Conservation (phyloP, 2,888 invertebrate genomes). For the Galeruca laticollis region DNA sequence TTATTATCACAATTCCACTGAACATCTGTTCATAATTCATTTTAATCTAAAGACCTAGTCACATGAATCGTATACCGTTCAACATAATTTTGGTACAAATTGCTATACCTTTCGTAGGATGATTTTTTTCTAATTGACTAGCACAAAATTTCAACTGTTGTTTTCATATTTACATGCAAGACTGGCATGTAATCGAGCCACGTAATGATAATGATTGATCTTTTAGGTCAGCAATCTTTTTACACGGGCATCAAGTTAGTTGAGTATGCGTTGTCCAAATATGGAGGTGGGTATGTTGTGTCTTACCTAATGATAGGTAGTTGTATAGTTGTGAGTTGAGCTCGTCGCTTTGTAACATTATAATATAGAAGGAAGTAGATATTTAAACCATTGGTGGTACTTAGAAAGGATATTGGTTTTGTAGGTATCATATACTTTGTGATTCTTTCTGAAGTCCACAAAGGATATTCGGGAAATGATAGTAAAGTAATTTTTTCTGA, state of each 20-base stretch:
- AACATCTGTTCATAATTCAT: slow-evolving; percentile 1
- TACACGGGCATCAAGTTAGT: slow-evolving; percentile 19
- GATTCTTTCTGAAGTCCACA: too few species aligned
- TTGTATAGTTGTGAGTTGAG: slow-evolving; percentile 20
- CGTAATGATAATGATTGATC: slow-evolving; percentile 42
- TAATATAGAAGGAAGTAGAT: slow-evolving; percentile 39
- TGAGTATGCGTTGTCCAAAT: slow-evolving; percentile 34
- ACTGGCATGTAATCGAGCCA: slow-evolving; percentile 18
- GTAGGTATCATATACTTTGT: too few species aligned
- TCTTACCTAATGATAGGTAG: slow-evolving; percentile 40
- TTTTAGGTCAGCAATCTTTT: slow-evolving; percentile 41
- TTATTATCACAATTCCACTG: neutral
- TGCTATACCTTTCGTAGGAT: neutral
- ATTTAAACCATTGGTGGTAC: slow-evolving; percentile 22
- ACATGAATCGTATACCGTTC: neutral
- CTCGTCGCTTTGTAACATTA: slow-evolving; percentile 10
- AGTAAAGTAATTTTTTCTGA: too few species aligned
- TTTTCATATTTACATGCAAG: slow-evolving; percentile 19
- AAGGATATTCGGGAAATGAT: too few species aligned
- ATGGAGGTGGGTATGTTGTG: slow-evolving; percentile 36
- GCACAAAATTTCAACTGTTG: slow-evolving; percentile 17
- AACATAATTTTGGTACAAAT: slow-evolving; percentile 1
- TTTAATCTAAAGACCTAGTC: neutral
- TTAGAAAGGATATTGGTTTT: neutral
- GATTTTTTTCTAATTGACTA: neutral